Conservation (phyloP, 2,797 vertebrate genomes). For the Arrhamphus sclerolepis region DNA sequence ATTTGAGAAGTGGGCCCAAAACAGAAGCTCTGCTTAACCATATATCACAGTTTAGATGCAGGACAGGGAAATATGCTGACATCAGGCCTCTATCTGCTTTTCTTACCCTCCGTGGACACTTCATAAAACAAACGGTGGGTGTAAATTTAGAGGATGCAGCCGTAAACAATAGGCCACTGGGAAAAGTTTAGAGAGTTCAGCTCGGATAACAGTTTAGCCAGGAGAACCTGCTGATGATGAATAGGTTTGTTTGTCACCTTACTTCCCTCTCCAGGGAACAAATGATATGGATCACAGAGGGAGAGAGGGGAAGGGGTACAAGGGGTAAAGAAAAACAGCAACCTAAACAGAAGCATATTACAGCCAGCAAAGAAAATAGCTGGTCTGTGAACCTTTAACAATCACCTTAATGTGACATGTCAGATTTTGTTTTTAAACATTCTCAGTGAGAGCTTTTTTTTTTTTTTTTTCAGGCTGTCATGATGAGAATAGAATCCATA, state of each 20-base stretch:
- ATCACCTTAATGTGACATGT: slow-evolving; percentile 57
- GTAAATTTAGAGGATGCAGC: slow-evolving; percentile 80
- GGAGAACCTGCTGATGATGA: slow-evolving; percentile 76
- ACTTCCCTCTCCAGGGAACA: slow-evolving; percentile 74
- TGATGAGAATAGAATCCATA: slow-evolving; percentile 45
- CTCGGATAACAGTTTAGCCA: slow-evolving; percentile 82
- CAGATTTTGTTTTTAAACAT: slow-evolving; percentile 55
- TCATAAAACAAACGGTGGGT: slow-evolving; percentile 81
- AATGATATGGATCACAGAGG: slow-evolving; percentile 77
- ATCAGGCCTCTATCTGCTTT: slow-evolving; percentile 71
- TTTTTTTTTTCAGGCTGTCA: slow-evolving; percentile 9
- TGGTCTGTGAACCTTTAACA: slow-evolving; percentile 54
- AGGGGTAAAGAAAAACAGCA: slow-evolving; percentile 54
- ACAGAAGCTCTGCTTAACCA: slow-evolving; percentile 56
- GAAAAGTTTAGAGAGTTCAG: slow-evolving; percentile 81
- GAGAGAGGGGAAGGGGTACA: slow-evolving; percentile 52
- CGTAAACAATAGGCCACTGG: slow-evolving; percentile 80
- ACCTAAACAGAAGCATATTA: slow-evolving; percentile 64
- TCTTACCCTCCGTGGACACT: slow-evolving; percentile 78
- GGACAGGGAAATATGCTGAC: slow-evolving; percentile 80
- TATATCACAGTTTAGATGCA: slow-evolving; percentile 74
- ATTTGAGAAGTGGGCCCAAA: slow-evolving; percentile 50
- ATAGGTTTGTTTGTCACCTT: slow-evolving; percentile 82
- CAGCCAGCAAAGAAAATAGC: slow-evolving; percentile 56
- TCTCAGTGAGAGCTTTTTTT: slow-evolving; percentile 46